phyloP scores from a whole-genome alignment of 2,888 invertebrate species.

The Drosophila infuscata region DNA sequence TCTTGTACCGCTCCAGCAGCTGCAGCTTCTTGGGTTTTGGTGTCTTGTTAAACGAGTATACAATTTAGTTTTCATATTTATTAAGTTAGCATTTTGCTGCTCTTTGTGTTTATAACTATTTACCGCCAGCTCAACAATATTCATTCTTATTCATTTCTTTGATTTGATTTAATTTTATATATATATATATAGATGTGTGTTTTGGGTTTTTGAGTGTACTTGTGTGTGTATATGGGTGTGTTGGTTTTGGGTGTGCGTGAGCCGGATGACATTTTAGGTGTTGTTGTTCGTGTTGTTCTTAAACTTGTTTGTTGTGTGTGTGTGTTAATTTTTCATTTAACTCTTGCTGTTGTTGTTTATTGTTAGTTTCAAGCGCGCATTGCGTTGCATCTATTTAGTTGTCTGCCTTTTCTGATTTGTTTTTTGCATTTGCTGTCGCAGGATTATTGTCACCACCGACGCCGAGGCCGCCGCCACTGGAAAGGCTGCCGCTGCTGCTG shows the following conservation, averaged over 20 bases:
- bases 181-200: constrained; percentile 12
- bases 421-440: constrained; percentile 81
- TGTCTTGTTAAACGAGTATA: constrained; percentile 79
- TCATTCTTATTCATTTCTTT: constrained; percentile 38
- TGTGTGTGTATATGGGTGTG: constrained; percentile 6
- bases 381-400: constrained; percentile 76
- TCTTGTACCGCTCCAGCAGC: constrained; percentile 15
- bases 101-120: constrained; percentile 46
- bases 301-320: constrained; percentile 16
- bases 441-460: constrained; percentile 82
- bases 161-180: constrained; percentile 34
- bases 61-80: constrained; percentile 67
- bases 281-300: constrained; percentile 50
- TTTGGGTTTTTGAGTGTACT: background rate
- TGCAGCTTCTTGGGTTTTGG: constrained; percentile 54
- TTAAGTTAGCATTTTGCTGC: constrained; percentile 56
- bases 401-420: constrained; percentile 78
- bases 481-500: constrained; percentile 76
- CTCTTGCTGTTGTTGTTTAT: constrained; percentile 46
- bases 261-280: constrained; percentile 51
- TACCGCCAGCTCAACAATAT: constrained; percentile 57
- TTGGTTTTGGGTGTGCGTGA: constrained; percentile 40
- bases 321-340: constrained; percentile 43
- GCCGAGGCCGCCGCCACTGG: constrained; percentile 70
- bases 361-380: constrained; percentile 63